Conservation (phyloP, 2,113 vertebrate genomes). For the Illadopsis cleaveri region DNA sequence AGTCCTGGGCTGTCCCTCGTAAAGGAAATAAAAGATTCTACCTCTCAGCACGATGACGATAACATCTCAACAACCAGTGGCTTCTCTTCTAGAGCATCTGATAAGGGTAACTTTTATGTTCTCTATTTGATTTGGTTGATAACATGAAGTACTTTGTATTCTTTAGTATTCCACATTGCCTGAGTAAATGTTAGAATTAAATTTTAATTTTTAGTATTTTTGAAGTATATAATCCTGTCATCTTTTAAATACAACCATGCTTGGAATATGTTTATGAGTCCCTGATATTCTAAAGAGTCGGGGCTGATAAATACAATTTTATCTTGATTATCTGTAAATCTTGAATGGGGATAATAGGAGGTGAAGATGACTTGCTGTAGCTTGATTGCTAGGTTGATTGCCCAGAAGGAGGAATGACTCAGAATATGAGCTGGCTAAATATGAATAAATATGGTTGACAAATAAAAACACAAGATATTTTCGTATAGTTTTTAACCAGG, state of each 20-base stretch:
- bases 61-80: constrained; percentile 99
- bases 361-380: neutral
- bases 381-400: neutral
- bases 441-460: neutral
- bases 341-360: neutral
- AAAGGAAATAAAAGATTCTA: constrained; percentile 98
- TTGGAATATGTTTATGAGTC: neutral
- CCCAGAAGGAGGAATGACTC: neutral
- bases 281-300: neutral
- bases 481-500: accelerated
- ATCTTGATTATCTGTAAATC: neutral
- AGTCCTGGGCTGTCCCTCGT: constrained; percentile 88
- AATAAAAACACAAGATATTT: neutral
- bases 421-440: neutral
- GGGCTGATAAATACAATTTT: neutral
- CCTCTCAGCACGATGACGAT: constrained; percentile 97
- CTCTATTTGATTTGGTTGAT: neutral
- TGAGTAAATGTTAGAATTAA: neutral
- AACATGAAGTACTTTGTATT: neutral
- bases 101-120: constrained; percentile 85
- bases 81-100: constrained; percentile 97
- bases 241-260: neutral
- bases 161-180: neutral
- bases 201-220: neutral
- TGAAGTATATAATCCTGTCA: neutral